Evolutionary conservation across 2,888 invertebrate species (phyloP).

Genomic region (Chalcosyrphus nemorum): DNA sequence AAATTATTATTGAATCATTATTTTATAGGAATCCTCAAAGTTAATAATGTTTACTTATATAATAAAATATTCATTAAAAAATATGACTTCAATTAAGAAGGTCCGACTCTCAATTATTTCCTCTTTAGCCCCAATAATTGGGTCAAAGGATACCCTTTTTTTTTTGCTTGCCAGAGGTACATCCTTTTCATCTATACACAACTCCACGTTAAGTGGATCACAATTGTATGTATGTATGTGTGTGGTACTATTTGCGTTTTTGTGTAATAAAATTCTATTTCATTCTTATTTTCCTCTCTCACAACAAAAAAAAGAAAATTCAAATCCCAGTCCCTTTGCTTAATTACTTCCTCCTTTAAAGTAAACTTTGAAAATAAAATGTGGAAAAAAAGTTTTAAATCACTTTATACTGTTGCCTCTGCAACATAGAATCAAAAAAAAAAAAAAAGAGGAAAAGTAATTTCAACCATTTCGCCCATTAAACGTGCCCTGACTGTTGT

Average conservation of each 20-base stretch:
- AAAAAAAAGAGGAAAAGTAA: too few species aligned
- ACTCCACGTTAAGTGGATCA: slow-evolving; percentile 13
- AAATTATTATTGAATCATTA: neutral
- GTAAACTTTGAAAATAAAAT: neutral
- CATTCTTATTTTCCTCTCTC: neutral
- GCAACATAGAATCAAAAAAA: too few species aligned
- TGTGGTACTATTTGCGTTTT: slow-evolving; percentile 17
- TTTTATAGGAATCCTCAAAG: neutral
- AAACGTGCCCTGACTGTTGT: slow-evolving; percentile 22
- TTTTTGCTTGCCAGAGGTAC: neutral
- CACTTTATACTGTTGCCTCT: slow-evolving; percentile 6
- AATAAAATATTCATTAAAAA: slow-evolving; percentile 25
- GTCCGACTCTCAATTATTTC: slow-evolving; percentile 12
- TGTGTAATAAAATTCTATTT: slow-evolving; percentile 44
- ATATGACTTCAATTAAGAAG: slow-evolving; percentile 10
- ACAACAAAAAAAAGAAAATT: neutral
- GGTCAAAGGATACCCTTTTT: neutral
- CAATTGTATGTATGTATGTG: too few species aligned
- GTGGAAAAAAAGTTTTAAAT: neutral
- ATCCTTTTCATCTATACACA: neutral
- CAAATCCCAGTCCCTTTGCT: slow-evolving; percentile 12
- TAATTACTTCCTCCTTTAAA: slow-evolving; percentile 56
- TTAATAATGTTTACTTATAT: neutral
- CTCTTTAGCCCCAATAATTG: slow-evolving; percentile 10
- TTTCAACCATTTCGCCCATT: slow-evolving; percentile 54